A percentile compares a stretch with the other conserved stretches of the same genome.
phyloP scores from a whole-genome alignment of 1,140 invertebrate species.

The Diorhabda carinulata region DNA sequence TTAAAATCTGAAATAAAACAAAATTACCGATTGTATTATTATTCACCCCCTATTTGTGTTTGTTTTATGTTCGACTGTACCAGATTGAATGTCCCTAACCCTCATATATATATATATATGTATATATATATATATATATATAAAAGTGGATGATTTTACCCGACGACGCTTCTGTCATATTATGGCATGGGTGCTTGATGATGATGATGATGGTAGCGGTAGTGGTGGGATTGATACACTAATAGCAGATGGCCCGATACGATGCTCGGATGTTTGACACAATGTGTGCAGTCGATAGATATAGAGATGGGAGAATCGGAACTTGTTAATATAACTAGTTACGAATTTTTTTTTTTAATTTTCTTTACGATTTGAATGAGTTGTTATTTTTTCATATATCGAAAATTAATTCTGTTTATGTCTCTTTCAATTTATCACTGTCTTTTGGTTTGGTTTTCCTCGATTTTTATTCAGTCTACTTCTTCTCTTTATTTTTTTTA shows the following conservation, averaged over 20 bases:
- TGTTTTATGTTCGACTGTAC: conserved; percentile 18
- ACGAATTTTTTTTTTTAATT: too few species aligned
- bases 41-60: not conserved
- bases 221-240: conserved; percentile 6
- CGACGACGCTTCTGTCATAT: conserved; percentile 17
- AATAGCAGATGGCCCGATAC: not conserved
- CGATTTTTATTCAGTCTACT: too few species aligned
- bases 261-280: conserved; percentile 6
- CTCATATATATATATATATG: conserved; percentile 7
- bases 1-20: too few species aligned
- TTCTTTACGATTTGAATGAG: too few species aligned
- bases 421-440: too few species aligned
- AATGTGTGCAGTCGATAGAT: not conserved
- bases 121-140: too few species aligned
- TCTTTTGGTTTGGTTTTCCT: too few species aligned
- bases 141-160: conserved; percentile 13
- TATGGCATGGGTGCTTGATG: conserved; percentile 12
- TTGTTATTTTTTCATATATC: too few species aligned
- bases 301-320: not conserved
- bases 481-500: too few species aligned
- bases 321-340: too few species aligned
- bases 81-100: conserved; percentile 17
- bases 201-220: conserved; percentile 3
- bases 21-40: too few species aligned
- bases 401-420: too few species aligned